phyloP scores from a whole-genome alignment of 1,140 invertebrate species.

The Ceratina calcarata region DNA sequence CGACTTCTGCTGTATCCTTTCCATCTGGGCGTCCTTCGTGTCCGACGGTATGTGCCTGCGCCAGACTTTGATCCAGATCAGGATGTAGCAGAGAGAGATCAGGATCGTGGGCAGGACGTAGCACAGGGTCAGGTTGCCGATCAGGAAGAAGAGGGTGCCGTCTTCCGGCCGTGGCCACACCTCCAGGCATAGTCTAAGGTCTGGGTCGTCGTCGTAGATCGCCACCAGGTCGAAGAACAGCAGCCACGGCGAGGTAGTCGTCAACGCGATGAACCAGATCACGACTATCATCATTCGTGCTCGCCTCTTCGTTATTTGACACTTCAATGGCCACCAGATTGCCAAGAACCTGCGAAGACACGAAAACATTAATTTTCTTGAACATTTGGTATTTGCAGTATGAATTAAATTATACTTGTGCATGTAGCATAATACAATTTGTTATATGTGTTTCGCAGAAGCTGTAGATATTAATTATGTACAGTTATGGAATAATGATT shows the following conservation, averaged over 20 bases:
- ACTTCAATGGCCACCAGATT: conserved; percentile 96
- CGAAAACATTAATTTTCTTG: background rate
- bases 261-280: conserved; percentile 93
- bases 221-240: conserved; percentile 92
- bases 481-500: no score
- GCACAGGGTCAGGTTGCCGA: conserved; percentile 93
- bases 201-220: conserved; percentile 86
- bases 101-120: conserved; percentile 96
- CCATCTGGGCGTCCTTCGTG: conserved; percentile 94
- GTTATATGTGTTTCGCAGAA: no score
- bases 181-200: conserved; percentile 89
- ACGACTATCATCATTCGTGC: conserved; percentile 93
- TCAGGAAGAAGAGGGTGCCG: conserved; percentile 91
- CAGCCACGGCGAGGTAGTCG: conserved; percentile 93
- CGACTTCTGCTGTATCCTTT: conserved; percentile 94
- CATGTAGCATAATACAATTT: no score
- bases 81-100: conserved; percentile 94
- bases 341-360: conserved; percentile 90
- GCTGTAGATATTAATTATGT: no score
- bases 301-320: conserved; percentile 92
- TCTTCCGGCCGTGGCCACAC: conserved; percentile 91
- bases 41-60: conserved; percentile 92
- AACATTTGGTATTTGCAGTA: no score
- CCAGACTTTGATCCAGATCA: conserved; percentile 96
- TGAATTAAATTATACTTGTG: no score